Evolutionary conservation across 2,113 vertebrate genomes (phyloP), one percentile per base, ranked within the genome.

Genomic region (Lathamus discolor): DNA sequence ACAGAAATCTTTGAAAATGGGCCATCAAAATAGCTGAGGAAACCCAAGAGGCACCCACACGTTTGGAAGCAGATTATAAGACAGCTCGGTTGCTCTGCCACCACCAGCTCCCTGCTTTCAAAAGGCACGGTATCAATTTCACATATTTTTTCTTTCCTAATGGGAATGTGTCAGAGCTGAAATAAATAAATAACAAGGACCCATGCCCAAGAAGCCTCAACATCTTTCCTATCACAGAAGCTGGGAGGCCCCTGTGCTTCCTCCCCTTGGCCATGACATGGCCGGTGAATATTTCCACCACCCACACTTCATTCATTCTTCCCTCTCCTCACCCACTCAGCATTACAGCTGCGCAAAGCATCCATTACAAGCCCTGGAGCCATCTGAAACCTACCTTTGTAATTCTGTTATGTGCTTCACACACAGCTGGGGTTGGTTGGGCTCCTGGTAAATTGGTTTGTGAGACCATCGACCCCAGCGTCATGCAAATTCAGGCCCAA

Each of bases 11-110:
- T 97, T 97, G 98, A 98, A 97, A 97, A 88, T 10, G 78, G 93
- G 97, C 97, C 97, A 94, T 97, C 57, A 96, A 97, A 97, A 97
- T 97, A 97, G 96, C 97, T 98, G 97, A 96, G 98, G 98, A 97
- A 95, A 97, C 97, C 96, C 96, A 93, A 93, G 97, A 98, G 96
- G 97, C 96, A 93, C 97, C 98, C 98, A 94, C 97, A 93, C 82
- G 2, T 97, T 98, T 98, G 98, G 98, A 98, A 96, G 89, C 86
- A 98, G 97, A 98, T 98, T 98, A 98, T 64, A 98, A 96, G 73
- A 87, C 94, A 68, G 94, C 87, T 83, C 83, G 52, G 94, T 92
- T 97, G 95, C 83, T 64, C 96, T 90, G 97, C 98, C 97, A 44
- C 97, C 90, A 76, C 73, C 77, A 46, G 78, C 95, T 96, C 94